Conservation (phyloP, 1,140 invertebrate species). For the Hirudo medicinalis region DNA sequence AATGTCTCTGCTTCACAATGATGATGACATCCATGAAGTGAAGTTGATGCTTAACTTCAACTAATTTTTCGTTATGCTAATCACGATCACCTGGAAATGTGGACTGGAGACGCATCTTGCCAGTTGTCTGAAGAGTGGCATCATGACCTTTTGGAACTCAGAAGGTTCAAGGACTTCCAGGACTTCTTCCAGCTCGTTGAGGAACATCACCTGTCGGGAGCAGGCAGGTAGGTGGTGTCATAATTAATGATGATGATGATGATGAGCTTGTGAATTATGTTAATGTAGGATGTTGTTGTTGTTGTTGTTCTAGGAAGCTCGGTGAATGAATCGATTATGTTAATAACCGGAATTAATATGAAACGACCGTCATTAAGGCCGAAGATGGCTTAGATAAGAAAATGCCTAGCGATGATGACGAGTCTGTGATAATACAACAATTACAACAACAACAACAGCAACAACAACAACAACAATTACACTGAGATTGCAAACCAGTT, state of each 20-base stretch:
- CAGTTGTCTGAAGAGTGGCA: conserved; percentile 44
- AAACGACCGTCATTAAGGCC: too few species aligned
- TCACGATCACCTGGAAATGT: conserved; percentile 46
- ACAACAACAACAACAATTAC: too few species aligned
- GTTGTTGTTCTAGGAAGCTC: not conserved
- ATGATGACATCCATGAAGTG: too few species aligned
- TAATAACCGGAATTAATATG: conserved; percentile 27
- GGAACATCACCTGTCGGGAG: conserved; percentile 33
- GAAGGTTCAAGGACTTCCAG: conserved; percentile 47
- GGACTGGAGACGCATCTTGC: conserved; percentile 46
- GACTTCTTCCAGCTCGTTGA: conserved; percentile 47
- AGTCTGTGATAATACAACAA: too few species aligned
- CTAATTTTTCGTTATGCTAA: too few species aligned
- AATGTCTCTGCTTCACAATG: too few species aligned
- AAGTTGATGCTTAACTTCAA: too few species aligned
- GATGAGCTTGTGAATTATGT: not conserved
- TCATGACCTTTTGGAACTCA: conserved; percentile 46
- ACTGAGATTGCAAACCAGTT: conserved; percentile 28
- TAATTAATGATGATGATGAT: not conserved
- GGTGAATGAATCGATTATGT: conserved; percentile 38
- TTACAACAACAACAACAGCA: too few species aligned
- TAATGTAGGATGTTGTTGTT: not conserved
- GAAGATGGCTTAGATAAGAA: too few species aligned
- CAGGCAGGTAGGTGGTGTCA: not conserved
- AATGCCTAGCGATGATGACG: too few species aligned